Conservation (phyloP, 2,888 invertebrate genomes). For the Chrysolina oricalcia region DNA sequence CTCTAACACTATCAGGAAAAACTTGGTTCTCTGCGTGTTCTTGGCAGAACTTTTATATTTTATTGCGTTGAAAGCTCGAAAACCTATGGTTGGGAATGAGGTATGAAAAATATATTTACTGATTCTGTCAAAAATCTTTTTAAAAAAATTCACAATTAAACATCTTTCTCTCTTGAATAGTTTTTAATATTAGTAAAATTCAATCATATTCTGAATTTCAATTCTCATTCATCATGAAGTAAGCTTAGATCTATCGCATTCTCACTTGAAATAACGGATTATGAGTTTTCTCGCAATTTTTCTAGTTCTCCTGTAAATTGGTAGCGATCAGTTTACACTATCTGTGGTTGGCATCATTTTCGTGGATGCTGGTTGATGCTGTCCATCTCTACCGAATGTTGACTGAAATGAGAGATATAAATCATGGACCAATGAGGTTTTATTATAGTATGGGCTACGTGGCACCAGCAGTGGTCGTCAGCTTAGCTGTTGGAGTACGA, state of each 20-base stretch:
- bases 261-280: too few relatives aligned
- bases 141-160: too few relatives aligned
- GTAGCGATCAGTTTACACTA: constrained; percentile 94
- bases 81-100: constrained; percentile 87
- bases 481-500: constrained; percentile 91
- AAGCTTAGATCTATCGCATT: too few relatives aligned
- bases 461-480: constrained; percentile 92
- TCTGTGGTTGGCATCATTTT: constrained; percentile 91
- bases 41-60: constrained; percentile 90
- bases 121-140: too few relatives aligned
- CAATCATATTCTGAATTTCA: too few relatives aligned
- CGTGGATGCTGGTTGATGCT: constrained; percentile 94
- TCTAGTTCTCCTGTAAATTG: constrained; percentile 88
- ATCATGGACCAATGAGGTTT: constrained; percentile 94
- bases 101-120: constrained; percentile 69
- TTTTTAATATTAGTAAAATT: too few relatives aligned
- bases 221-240: too few relatives aligned
- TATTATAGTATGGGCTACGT: constrained; percentile 95
- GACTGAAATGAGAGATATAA: constrained; percentile 96
- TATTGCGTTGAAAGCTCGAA: constrained; percentile 88
- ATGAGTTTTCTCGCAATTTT: constrained; percentile 46
- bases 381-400: constrained; percentile 94
- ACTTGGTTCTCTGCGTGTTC: constrained; percentile 92
- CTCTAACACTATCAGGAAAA: constrained; percentile 94
- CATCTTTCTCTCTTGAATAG: too few relatives aligned